These are phyloP conservation scores for Brevimyrus niger DNA, from an alignment of 2,113 vertebrate species.

Conservation along the genomic window DNA sequence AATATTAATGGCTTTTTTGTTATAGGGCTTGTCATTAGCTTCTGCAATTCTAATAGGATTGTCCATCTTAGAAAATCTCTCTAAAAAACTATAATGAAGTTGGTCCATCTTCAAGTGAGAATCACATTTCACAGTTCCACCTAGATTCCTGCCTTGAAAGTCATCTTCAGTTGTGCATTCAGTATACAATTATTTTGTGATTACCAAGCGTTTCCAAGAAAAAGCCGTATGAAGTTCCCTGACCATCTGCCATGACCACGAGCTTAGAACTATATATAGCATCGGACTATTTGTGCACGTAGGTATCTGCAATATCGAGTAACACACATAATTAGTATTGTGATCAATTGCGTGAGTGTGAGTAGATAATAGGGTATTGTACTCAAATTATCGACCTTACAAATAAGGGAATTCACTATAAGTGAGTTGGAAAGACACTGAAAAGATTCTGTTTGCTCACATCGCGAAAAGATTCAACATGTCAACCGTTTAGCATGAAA, in stretches of 20 bases:
- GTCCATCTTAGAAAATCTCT: background rate
- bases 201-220: background rate
- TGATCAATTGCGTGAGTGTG: background rate
- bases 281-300: background rate
- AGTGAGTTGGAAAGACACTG: background rate
- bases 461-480: background rate
- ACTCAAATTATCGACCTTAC: background rate
- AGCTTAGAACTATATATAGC: background rate
- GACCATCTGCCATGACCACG: background rate
- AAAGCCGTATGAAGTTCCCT: constrained; percentile 1
- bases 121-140: background rate
- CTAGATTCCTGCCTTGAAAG: constrained; percentile 2
- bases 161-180: background rate
- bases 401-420: background rate
- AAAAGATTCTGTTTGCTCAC: background rate
- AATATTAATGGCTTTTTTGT: background rate
- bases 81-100: background rate
- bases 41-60: background rate
- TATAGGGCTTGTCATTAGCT: background rate
- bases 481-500: background rate
- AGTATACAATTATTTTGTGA: background rate
- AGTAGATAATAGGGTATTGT: constrained; percentile 6
- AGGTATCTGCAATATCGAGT: background rate
- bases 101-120: background rate
- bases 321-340: background rate